phyloP scores from a whole-genome alignment of 2,888 invertebrate genomes.

The Macaria notata region DNA sequence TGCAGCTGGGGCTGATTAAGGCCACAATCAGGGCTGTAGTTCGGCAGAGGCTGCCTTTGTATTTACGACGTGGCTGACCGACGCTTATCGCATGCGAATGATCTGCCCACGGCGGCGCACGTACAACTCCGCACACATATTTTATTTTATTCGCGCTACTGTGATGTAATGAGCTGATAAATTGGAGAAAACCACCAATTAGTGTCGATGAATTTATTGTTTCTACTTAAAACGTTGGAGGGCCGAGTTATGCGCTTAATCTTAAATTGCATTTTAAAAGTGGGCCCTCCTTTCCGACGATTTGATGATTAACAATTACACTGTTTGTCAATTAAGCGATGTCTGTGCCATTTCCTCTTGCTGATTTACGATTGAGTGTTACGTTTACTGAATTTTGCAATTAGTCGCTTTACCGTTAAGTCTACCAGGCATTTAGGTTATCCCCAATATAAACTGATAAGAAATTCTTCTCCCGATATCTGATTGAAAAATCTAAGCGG shows the following conservation, averaged over 20 bases:
- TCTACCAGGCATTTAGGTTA: too few species aligned
- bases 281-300: conserved; percentile 49
- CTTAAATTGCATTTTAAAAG: conserved; percentile 74
- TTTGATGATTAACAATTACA: conserved; percentile 36
- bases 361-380: conserved; percentile 27
- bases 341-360: conserved; percentile 25
- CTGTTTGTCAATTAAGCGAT: conserved; percentile 36
- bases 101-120: conserved; percentile 80
- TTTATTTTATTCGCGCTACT: conserved; percentile 83
- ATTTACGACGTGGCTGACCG: conserved; percentile 82
- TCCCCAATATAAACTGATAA: too few species aligned
- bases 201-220: conserved; percentile 83
- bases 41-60: conserved; percentile 78
- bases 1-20: conserved; percentile 59
- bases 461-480: too few species aligned
- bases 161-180: conserved; percentile 83
- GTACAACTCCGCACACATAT: conserved; percentile 79
- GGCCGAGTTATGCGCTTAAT: conserved; percentile 70
- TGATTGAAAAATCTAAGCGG: too few species aligned
- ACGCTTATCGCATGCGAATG: conserved; percentile 81
- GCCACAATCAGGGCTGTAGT: conserved; percentile 79
- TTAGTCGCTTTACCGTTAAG: conserved; percentile 22
- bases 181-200: conserved; percentile 83
- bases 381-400: conserved; percentile 21
- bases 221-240: conserved; percentile 82